Conservation (phyloP, 2,113 vertebrate species). For the Ceyx melanurus region DNA sequence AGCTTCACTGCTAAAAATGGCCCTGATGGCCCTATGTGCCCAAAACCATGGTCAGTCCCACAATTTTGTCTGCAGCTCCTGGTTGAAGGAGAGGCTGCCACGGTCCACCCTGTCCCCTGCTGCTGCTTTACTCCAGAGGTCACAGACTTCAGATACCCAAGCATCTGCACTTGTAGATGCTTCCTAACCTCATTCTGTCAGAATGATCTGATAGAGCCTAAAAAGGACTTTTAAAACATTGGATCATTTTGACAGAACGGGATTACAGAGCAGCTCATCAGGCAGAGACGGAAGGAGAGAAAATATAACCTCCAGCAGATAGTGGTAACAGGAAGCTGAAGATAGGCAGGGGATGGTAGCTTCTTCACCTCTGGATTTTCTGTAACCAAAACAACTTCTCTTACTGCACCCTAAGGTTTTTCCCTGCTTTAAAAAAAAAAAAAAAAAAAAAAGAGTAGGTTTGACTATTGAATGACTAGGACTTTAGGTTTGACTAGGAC, state of each 20-base stretch:
- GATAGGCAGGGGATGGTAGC: background rate
- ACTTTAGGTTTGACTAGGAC: no score
- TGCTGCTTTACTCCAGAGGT: background rate
- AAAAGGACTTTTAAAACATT: background rate
- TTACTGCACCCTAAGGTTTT: background rate
- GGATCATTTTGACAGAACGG: background rate
- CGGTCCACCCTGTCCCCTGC: background rate
- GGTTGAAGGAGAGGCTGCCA: background rate
- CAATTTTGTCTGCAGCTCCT: background rate
- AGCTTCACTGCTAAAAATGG: background rate
- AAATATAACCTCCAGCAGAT: background rate
- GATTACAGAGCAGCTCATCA: background rate
- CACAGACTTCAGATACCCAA: background rate
- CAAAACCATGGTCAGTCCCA: background rate
- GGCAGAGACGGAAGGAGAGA: background rate
- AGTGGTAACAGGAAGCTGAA: background rate
- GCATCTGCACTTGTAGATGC: background rate
- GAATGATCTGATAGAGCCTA: background rate
- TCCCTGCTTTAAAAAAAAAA: background rate
- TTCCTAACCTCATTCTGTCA: conserved; percentile 49
- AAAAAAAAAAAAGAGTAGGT: background rate
- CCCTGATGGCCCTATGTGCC: background rate
- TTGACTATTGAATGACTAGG: no score
- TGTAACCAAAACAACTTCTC: background rate
- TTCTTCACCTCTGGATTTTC: background rate